Conservation (phyloP, 1,140 invertebrate genomes). For the Homalodisca vitripennis region DNA sequence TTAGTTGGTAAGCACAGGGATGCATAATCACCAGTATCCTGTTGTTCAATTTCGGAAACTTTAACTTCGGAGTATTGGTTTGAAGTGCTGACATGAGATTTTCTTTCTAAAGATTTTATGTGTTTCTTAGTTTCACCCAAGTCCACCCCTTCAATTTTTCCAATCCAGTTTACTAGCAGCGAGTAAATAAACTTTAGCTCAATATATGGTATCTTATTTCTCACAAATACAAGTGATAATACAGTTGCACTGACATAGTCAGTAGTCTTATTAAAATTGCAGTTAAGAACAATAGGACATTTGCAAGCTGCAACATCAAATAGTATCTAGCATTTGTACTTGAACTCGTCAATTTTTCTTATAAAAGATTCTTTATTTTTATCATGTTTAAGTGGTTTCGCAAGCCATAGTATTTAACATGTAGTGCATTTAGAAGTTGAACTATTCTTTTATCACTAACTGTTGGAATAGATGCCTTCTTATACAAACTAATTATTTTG, state of each 20-base stretch:
- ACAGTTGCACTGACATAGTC: background rate
- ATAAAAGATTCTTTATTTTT: slow-evolving; percentile 2
- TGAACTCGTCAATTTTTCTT: background rate
- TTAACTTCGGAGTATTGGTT: too few relatives aligned
- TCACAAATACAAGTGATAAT: background rate
- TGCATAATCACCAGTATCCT: background rate
- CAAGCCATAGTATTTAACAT: background rate
- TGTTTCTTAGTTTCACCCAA: too few relatives aligned
- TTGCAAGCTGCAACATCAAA: slow-evolving; percentile 6
- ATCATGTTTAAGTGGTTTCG: background rate
- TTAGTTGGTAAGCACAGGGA: background rate
- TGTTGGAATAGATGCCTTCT: slow-evolving; percentile 7
- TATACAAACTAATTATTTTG: slow-evolving; percentile 9
- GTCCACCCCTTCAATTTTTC: background rate
- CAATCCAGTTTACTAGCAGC: background rate
- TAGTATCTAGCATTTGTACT: background rate
- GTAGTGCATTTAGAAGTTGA: background rate
- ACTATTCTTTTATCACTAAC: slow-evolving; percentile 6
- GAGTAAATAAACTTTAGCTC: slow-evolving; percentile 11
- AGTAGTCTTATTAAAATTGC: background rate
- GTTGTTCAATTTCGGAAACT: background rate
- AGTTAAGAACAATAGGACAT: background rate
- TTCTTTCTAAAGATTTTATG: background rate
- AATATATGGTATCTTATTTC: slow-evolving; percentile 12
- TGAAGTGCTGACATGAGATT: background rate